These are phyloP conservation scores for Columbina picui DNA, from an alignment of 2,113 vertebrate genomes.

Conservation along the genomic window DNA sequence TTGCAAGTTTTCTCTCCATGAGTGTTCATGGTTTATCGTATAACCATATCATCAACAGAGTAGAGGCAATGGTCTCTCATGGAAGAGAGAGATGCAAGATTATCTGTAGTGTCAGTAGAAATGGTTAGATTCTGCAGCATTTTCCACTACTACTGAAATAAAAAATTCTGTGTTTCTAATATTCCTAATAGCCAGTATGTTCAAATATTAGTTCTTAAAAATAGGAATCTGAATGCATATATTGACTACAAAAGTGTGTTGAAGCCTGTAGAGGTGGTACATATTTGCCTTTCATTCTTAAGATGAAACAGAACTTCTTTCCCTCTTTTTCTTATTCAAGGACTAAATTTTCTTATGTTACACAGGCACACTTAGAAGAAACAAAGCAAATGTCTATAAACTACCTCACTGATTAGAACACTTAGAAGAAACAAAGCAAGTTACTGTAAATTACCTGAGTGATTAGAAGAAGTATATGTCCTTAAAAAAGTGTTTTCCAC, in stretches of 20 bases:
- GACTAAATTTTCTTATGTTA: neutral
- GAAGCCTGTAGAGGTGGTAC: neutral
- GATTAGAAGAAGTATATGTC: neutral
- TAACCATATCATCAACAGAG: neutral
- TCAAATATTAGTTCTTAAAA: neutral
- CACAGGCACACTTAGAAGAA: neutral
- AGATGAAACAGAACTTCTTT: neutral
- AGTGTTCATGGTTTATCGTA: neutral
- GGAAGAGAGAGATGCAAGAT: neutral
- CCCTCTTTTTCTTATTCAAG: neutral
- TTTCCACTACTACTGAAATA: neutral
- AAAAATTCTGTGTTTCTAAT: neutral
- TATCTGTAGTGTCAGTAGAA: neutral
- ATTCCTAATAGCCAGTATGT: neutral
- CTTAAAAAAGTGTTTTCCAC: neutral
- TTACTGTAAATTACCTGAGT: neutral
- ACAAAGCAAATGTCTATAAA: neutral
- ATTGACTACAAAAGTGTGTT: neutral
- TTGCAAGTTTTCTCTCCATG: neutral
- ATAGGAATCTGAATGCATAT: neutral
- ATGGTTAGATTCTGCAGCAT: neutral
- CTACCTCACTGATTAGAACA: neutral
- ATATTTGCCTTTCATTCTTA: rapidly evolving
- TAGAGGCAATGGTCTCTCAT: neutral
- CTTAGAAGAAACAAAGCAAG: neutral